phyloP scores from a whole-genome alignment of 2,113 vertebrate genomes.

The Tichodroma muraria region DNA sequence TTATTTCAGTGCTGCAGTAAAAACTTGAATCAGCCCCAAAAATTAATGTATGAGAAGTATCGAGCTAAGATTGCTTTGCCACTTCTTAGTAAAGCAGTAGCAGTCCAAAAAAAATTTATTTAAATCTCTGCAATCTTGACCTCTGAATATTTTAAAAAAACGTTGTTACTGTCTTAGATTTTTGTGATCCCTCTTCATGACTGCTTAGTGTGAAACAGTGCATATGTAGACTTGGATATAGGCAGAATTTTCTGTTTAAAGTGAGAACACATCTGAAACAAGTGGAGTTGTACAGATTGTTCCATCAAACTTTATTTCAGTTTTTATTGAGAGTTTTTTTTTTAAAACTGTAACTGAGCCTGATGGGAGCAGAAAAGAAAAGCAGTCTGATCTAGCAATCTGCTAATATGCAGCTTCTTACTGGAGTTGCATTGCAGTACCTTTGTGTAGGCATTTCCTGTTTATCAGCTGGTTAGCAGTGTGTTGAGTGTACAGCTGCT shows the following conservation, averaged over 20 bases:
- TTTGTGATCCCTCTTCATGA: background rate
- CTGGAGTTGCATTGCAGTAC: background rate
- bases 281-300: background rate
- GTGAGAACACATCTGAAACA: background rate
- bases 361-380: background rate
- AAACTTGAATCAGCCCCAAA: background rate
- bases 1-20: background rate
- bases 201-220: background rate
- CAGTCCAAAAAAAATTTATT: background rate
- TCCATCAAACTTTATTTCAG: background rate
- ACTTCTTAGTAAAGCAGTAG: background rate
- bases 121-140: background rate
- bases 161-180: background rate
- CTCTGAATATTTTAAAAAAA: background rate
- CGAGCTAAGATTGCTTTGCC: background rate
- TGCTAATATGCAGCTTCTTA: background rate
- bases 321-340: background rate
- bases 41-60: background rate
- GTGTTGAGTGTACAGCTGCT: background rate
- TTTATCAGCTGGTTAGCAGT: background rate
- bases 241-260: background rate
- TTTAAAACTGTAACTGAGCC: background rate
- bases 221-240: background rate
- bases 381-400: background rate
- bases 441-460: background rate